phyloP scores from a whole-genome alignment of 2,888 invertebrate species.

The Phortica okadai region DNA sequence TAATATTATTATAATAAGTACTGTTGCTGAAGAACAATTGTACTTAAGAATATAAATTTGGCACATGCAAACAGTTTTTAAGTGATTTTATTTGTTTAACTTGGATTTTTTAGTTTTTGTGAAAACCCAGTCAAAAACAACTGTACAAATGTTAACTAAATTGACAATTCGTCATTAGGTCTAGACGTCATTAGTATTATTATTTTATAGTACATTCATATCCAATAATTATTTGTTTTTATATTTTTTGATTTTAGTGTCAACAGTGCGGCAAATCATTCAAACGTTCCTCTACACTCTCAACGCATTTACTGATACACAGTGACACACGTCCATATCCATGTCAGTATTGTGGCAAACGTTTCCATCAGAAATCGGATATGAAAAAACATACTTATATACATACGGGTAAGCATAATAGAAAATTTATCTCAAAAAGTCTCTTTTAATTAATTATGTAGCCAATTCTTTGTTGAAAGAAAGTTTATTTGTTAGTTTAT shows the following conservation, averaged over 20 bases:
- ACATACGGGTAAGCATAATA: conserved; percentile 83
- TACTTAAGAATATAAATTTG: not conserved
- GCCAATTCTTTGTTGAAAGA: too few relatives aligned
- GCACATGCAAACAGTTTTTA: conserved; percentile 2
- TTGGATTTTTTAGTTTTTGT: conserved; percentile 3
- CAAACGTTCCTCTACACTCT: conserved; percentile 96
- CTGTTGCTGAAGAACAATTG: not conserved
- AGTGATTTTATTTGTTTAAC: conserved; percentile 22
- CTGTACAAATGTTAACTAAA: not conserved
- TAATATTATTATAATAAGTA: not conserved
- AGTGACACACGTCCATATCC: conserved; percentile 98
- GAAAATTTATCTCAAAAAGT: not conserved
- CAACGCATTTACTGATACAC: conserved; percentile 98
- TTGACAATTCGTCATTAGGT: not conserved
- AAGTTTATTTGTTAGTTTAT: too few relatives aligned
- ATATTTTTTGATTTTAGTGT: conserved; percentile 78
- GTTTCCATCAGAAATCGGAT: conserved; percentile 80
- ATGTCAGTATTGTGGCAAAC: conserved; percentile 91
- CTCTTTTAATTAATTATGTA: too few relatives aligned
- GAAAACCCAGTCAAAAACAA: not conserved
- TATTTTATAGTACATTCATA: not conserved
- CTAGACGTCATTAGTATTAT: not conserved
- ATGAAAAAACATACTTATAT: conserved; percentile 99
- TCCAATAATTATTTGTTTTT: conserved; percentile 10
- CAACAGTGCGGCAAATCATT: conserved; percentile 98